Percentiles rank a stretch among this genome's conserved stretches.
Evolutionary conservation across 2,888 invertebrate species (phyloP).

Genomic region (Lordiphosa andalusiaca): DNA sequence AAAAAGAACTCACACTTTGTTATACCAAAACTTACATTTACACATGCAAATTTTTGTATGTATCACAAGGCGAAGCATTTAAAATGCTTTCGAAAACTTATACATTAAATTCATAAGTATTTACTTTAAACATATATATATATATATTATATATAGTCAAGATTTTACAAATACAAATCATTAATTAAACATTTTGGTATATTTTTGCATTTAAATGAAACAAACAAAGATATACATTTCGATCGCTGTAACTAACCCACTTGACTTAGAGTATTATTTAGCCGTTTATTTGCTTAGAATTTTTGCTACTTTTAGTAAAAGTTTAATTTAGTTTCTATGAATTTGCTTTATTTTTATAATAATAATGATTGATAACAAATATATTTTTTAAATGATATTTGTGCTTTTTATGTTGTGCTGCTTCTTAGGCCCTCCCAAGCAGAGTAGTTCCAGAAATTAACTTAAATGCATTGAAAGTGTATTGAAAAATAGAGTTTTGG

Average conservation of each 20-base stretch:
- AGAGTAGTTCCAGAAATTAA: no score
- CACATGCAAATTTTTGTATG: conserved; percentile 26
- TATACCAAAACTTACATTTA: conserved; percentile 56
- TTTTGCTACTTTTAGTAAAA: conserved; percentile 51
- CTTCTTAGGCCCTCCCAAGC: no score
- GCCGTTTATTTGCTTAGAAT: conserved; percentile 36
- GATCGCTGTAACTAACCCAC: conserved; percentile 46
- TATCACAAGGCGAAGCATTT: conserved; percentile 18
- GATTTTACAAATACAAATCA: conserved; percentile 23
- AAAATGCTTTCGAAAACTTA: conserved; percentile 31
- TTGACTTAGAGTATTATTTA: conserved; percentile 62
- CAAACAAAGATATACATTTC: conserved; percentile 34
- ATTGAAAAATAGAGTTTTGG: no score
- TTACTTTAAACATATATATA: conserved; percentile 6
- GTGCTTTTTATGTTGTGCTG: conserved; percentile 2
- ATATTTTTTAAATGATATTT: conserved; percentile 47
- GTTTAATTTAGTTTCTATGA: conserved; percentile 50
- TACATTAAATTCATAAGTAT: conserved; percentile 14
- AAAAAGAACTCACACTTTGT: conserved; percentile 36
- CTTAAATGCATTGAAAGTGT: no score
- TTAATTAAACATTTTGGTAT: conserved; percentile 17
- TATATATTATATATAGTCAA: conserved; percentile 22
- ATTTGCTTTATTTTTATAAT: conserved; percentile 53
- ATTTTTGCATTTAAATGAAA: conserved; percentile 39
- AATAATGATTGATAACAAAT: conserved; percentile 31